Conservation (phyloP, 2,797 vertebrate species). For the Scarus forsteni region DNA sequence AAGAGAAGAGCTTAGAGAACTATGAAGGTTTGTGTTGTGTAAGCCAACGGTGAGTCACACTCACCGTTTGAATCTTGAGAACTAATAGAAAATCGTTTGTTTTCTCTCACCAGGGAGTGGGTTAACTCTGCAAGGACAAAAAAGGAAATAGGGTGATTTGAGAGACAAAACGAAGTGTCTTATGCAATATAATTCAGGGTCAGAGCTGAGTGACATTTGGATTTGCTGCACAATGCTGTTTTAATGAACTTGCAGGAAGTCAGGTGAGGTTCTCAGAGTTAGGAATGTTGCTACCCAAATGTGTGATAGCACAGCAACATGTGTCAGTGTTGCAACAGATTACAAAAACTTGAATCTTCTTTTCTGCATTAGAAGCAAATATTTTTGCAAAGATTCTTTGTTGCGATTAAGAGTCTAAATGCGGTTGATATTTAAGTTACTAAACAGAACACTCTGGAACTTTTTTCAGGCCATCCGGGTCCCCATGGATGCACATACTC, state of each 20-base stretch:
- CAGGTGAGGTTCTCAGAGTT: conserved; percentile 12
- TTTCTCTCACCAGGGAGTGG: conserved; percentile 78
- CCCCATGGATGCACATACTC: too few relatives aligned
- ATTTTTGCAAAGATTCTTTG: too few relatives aligned
- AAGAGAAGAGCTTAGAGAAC: conserved; percentile 70
- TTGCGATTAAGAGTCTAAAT: too few relatives aligned
- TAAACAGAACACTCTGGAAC: too few relatives aligned
- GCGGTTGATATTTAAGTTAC: too few relatives aligned
- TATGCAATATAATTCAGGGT: conserved; percentile 59
- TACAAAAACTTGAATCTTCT: too few relatives aligned
- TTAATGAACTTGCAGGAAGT: conserved; percentile 36
- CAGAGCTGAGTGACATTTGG: conserved; percentile 34
- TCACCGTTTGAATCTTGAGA: conserved; percentile 79
- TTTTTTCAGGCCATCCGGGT: too few relatives aligned
- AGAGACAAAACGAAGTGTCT: conserved; percentile 62
- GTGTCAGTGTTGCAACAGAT: neutral
- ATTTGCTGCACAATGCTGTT: conserved; percentile 22
- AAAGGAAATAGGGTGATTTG: conserved; percentile 71
- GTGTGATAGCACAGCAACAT: conserved; percentile 16
- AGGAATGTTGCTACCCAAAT: conserved; percentile 3
- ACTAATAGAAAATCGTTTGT: conserved; percentile 81
- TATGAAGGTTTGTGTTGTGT: conserved; percentile 81
- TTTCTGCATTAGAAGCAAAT: too few relatives aligned
- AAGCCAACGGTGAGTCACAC: conserved; percentile 82
- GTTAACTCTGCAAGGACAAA: conserved; percentile 76